phyloP scores from a whole-genome alignment of 2,797 vertebrate species.

The Mergus octosetaceus region DNA sequence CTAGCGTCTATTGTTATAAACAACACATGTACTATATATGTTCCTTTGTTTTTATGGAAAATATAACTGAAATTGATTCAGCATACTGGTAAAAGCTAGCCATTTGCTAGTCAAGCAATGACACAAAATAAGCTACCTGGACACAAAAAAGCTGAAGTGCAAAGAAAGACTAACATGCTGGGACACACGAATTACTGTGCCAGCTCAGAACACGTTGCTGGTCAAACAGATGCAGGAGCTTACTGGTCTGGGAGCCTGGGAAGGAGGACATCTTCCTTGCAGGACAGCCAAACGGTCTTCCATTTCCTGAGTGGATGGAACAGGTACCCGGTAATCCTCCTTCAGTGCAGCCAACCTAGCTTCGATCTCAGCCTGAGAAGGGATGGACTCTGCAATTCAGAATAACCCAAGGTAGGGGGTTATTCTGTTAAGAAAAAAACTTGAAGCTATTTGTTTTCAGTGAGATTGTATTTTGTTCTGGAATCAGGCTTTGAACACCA shows the following conservation, averaged over 20 bases:
- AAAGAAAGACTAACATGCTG: neutral
- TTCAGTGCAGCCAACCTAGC: slow-evolving; percentile 89
- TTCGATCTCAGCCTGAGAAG: slow-evolving; percentile 91
- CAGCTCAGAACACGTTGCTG: neutral
- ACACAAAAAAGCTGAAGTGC: neutral
- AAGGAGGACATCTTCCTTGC: slow-evolving; percentile 81
- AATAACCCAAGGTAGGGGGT: neutral
- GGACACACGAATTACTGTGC: neutral
- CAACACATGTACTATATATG: neutral
- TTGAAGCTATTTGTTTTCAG: too few species aligned
- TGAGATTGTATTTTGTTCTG: neutral
- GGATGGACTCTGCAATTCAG: slow-evolving; percentile 82
- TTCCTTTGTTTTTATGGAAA: too few species aligned
- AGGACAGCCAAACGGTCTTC: slow-evolving; percentile 89
- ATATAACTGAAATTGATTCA: neutral
- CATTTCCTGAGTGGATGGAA: slow-evolving; percentile 87
- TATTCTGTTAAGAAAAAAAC: neutral
- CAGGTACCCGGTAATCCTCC: slow-evolving; percentile 73
- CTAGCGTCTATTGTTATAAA: neutral
- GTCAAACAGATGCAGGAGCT: slow-evolving; percentile 9
- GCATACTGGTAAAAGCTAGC: neutral
- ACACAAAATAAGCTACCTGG: neutral
- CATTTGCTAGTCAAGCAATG: neutral
- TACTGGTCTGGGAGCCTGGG: slow-evolving; percentile 82
- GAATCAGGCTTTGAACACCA: neutral